Percentiles rank a stretch among this genome's conserved stretches.
These are phyloP conservation scores for Hemicentrotus pulcherrimus DNA, from an alignment of 35 echinoderm and acorn worm species.

Conservation along the genomic window DNA sequence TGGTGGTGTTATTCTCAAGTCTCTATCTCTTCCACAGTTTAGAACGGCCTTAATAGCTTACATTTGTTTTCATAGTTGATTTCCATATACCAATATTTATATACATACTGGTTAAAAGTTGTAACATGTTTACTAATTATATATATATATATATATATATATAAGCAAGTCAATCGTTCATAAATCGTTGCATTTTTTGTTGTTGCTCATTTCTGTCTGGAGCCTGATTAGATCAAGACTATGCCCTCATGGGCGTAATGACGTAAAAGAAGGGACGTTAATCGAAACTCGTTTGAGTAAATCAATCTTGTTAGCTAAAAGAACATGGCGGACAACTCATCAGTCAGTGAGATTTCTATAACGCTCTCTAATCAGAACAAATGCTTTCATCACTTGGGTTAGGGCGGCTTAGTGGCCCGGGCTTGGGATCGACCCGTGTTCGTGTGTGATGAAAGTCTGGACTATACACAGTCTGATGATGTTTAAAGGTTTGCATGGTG, in stretches of 20 bases:
- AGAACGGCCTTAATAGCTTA: no score
- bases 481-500: no score
- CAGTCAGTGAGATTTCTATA: not conserved
- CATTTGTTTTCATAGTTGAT: no score
- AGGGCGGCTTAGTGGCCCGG: not conserved
- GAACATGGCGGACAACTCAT: not conserved
- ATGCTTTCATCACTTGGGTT: not conserved
- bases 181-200: not conserved
- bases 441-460: not conserved
- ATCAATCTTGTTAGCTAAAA: conserved; percentile 19
- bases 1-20: no score
- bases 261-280: conserved; percentile 4
- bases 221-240: not conserved
- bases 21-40: no score
- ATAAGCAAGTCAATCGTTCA: no score
- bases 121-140: no score
- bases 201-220: not conserved
- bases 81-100: no score
- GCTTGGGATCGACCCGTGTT: not conserved
- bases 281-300: not conserved
- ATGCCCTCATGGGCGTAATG: not conserved
- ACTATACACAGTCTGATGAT: no score
- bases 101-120: no score
- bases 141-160: no score
- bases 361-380: not conserved